Conservation (phyloP, 35 echinoderm and acorn worm species). For the Strongylocentrotus purpuratus region DNA sequence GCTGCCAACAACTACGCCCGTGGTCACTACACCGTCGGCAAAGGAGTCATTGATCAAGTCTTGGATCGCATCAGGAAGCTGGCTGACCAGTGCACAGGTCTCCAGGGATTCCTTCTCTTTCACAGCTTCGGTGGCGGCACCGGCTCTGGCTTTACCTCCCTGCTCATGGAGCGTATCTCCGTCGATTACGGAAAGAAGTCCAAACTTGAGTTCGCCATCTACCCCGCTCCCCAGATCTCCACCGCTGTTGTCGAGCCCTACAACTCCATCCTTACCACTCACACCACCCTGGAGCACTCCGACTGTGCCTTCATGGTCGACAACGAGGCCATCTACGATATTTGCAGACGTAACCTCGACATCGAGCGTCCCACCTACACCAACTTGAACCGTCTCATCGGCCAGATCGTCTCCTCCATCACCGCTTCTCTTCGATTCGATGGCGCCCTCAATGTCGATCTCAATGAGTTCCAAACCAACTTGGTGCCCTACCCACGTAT, state of each 20-base stretch:
- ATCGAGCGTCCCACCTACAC: constrained; percentile 79
- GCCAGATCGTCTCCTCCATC: too few species aligned
- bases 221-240: constrained; percentile 68
- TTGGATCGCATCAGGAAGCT: constrained; percentile 62
- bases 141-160: constrained; percentile 62
- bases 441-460: constrained; percentile 71
- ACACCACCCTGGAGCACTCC: constrained; percentile 79
- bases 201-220: constrained; percentile 78
- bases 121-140: too few species aligned
- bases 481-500: constrained; percentile 75
- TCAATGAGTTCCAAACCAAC: constrained; percentile 77
- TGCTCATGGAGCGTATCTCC: constrained; percentile 77
- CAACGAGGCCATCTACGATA: constrained; percentile 88
- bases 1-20: constrained; percentile 60
- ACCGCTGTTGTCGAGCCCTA: constrained; percentile 86
- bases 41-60: too few species aligned
- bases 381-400: constrained; percentile 74
- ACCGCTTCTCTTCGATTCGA: too few species aligned
- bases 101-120: constrained; percentile 80
- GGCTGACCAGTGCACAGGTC: constrained; percentile 91
- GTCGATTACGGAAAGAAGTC: constrained; percentile 89
- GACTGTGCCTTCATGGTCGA: constrained; percentile 92
- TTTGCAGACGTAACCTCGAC: constrained; percentile 75
- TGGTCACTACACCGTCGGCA: constrained; percentile 75
- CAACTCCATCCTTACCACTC: constrained; percentile 81